These are phyloP conservation scores for Hydrophis major DNA, from an alignment of 2,797 vertebrate genomes.

Conservation along the genomic window DNA sequence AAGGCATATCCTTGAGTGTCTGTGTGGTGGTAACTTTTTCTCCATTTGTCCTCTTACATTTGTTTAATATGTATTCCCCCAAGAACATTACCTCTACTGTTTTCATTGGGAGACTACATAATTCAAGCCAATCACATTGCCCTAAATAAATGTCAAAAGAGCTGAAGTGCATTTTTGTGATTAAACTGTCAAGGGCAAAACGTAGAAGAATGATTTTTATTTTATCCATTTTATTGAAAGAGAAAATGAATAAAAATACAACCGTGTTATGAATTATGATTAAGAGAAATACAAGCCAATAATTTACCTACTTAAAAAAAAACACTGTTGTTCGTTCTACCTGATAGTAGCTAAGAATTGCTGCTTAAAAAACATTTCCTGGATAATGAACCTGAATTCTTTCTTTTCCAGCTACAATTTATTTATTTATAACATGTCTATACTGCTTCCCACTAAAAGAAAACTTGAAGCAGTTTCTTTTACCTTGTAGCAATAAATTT, in stretches of 20 bases:
- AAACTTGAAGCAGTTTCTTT: neutral
- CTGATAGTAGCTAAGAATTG: conserved; percentile 22
- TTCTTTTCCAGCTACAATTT: neutral
- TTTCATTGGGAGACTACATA: conserved; percentile 52
- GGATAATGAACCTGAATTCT: neutral
- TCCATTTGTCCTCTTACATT: conserved; percentile 45
- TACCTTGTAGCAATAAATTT: neutral
- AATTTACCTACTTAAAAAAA: conserved; percentile 23
- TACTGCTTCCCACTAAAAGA: neutral
- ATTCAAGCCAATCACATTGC: conserved; percentile 65
- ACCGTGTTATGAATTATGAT: conserved; percentile 21
- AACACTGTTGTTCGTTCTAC: neutral
- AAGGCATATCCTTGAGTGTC: conserved; percentile 18
- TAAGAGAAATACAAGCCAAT: conserved; percentile 25
- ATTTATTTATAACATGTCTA: neutral
- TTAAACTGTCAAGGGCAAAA: conserved; percentile 69
- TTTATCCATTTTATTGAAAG: conserved; percentile 13
- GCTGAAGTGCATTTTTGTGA: conserved; percentile 62
- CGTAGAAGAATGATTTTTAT: conserved; percentile 48
- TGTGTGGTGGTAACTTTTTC: conserved; percentile 5
- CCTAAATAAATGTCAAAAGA: conserved; percentile 71
- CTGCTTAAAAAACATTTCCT: neutral
- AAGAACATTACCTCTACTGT: conserved; percentile 35
- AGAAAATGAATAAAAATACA: conserved; percentile 10
- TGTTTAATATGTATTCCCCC: conserved; percentile 28